Percentiles rank a stretch among this genome's conserved stretches.
These are phyloP conservation scores for Acyrthosiphon pisum DNA, from an alignment of 1,140 invertebrate genomes.

Conservation along the genomic window DNA sequence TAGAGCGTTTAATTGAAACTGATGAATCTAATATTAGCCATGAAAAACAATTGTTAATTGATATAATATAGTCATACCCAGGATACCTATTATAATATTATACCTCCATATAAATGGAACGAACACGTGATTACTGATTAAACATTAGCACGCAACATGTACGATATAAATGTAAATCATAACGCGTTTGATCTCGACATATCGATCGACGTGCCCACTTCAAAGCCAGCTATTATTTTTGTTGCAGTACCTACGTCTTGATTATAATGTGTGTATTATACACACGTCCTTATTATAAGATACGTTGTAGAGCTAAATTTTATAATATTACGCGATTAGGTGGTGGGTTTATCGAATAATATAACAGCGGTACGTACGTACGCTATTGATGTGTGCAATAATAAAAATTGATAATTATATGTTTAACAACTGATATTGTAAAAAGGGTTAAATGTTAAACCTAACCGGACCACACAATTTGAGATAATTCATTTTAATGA, in stretches of 20 bases:
- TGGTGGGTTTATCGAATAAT: neutral
- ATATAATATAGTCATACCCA: neutral
- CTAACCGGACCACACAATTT: neutral
- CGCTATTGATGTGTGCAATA: neutral
- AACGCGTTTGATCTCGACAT: neutral
- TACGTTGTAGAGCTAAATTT: neutral
- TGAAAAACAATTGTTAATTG: neutral
- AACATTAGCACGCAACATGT: neutral
- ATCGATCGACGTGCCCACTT: neutral
- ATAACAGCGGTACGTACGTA: neutral
- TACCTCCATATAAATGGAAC: neutral
- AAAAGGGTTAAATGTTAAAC: constrained; percentile 13
- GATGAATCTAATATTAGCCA: neutral
- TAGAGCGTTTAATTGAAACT: neutral
- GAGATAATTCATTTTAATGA: neutral
- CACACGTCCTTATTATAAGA: neutral
- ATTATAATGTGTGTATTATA: neutral
- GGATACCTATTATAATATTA: neutral
- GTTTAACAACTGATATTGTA: constrained; percentile 12
- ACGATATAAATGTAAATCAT: neutral
- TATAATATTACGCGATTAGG: neutral
- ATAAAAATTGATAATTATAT: constrained; percentile 3
- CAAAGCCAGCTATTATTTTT: neutral
- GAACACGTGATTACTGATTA: neutral
- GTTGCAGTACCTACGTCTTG: neutral